Evolutionary conservation across 2,797 vertebrate species (phyloP), one percentile per base, ranked within the genome.

Genomic region (Myotis findleyi): DNA sequence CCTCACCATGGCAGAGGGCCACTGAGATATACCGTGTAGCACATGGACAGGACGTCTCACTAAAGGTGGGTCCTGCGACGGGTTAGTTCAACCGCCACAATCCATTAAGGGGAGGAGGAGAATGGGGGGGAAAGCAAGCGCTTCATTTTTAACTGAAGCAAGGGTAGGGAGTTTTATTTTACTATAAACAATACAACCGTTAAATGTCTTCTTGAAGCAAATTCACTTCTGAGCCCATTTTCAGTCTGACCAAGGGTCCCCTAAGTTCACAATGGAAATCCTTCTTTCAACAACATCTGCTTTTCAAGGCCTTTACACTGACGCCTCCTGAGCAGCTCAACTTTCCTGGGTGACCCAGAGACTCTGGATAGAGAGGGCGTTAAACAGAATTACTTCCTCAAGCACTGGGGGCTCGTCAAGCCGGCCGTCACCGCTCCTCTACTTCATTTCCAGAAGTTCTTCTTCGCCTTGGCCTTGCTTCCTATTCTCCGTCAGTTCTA

Each of bases 181-280:
- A 97, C 94, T 96, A 95, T 97, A 87, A 94, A 97, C 90, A 96
- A 91, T 75, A 93, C 89, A 85, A 97, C 95, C 84, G 86, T 96
- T 90, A 84, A 96, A 82, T 93, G 86, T 97, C 96, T 94, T 95
- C 93, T 85, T 85, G 36, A 94, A 96, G 96, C 96, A 98, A 95
- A 98, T 72, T 97, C 66, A 96, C 96, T 95, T 95, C n/a, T 92
- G 95, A 93, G 95, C 88, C 86, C 73, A 95, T 94, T 96, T 94
- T 95, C 86, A 62, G 85, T 97, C 97, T 97, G 95, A 95, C 91
- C 95, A 97, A 97, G 91, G 96, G 83, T 97, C 97, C 96, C 96
- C 95, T 94, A 98, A 93, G 96, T 98, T 97, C 96, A 96, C 97
- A 91, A 94, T 91, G 95, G 92, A 97, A 98, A 97, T 77, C 44